Evolutionary conservation across 2,888 invertebrate species (phyloP), one percentile per base, ranked within the genome.

Genomic region (Capitulum mitella): DNA sequence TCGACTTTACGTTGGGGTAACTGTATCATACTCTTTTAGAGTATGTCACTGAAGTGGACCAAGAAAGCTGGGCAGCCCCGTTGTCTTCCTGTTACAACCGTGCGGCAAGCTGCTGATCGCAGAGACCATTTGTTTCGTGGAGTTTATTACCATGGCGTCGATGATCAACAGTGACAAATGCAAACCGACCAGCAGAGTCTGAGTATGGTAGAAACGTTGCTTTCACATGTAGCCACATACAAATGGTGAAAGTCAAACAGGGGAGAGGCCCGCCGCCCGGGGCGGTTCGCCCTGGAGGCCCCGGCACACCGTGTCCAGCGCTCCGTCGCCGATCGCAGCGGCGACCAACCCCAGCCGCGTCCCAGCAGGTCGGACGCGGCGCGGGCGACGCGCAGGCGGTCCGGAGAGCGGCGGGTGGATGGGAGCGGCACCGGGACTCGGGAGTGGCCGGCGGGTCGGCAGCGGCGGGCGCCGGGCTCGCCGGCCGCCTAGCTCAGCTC

Each of bases 401-500:
- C 26, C n/a, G 54, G 1, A 0, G 54, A n/a, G 22, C 10, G 54
- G 26, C 26, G 10, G 26, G 26, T 22, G n/a, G 26, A 1, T n/a
- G 3, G 3, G 26, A n/a, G 54, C 29, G 26, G 12, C 12, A 1
- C 12, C 29, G 12, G 29, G 29, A 8, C 58, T 29, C 14, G 14
- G 64, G 19, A n/a, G 14, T 29, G 5, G 34, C 34, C 16, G 0
- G 2, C 5, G 61, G 22, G 51, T 51, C 51, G 51, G 22, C 51
- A 22, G 22, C 58, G 58, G 58, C 26, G 58, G 58, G 26, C 12
- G 37, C 40, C 2, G 26, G 37, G 26, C 12, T 1, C 34, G n/a
- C 40, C 19, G 34, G 8, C 46, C 1, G 54, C 32, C 79, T 80
- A 81, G 77, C 79, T 76, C 43, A 88, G 85, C 82, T 88, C 88